Base-by-base conservation (phyloP, 2,113 vertebrate species). In the Misgurnus anguillicaudatus region DNA sequence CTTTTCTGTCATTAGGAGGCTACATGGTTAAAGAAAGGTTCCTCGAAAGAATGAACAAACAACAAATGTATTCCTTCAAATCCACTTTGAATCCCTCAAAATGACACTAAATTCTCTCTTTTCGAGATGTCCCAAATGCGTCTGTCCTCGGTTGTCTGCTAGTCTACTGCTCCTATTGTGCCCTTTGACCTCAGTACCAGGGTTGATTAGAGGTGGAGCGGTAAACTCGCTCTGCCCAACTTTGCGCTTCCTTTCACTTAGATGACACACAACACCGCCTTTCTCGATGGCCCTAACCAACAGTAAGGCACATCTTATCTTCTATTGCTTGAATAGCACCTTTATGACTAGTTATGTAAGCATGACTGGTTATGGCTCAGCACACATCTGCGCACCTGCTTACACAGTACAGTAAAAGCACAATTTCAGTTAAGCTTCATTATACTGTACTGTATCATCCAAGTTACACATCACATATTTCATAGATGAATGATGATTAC, bases 271-370 rank as follows among this genome's bases (percentile, higher is more conserved):
- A 73, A 17, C 1, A 14, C 39, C 16, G 55, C 17, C 62, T 61
- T 13, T 68, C 55, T 17, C 39, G n/a, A 21, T n/a, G 17, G 10
- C 39, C 55, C 4, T 45, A 55, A 45, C 19, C 19, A 39, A 42
- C 75, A 47, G 67, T 39, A n/a, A 6, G 38, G 36, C 58, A 58
- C 14, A 9, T 72, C 80, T 77, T 63, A 82, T 82, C 74, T 72
- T 39, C 38, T 38, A 45, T 67, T 36, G 36, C 53, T 62, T 80
- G 31, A 51, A 24, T 24, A 39, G 41, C 55, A 53, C 10, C n/a
- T 82, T 82, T 66, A 78, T 82, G 66, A 42, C 75, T 58, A 69
- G 47, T 77, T 72, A 72, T 53, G 10, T 60, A 77, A 82, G 41
- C 63, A 6, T 17, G 47, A 36, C 51, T 7, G 21, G 48, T 39